Evolutionary conservation across 2,888 invertebrate genomes (phyloP), one percentile per base, ranked within the genome.

Genomic region (Dryobota labecula): DNA sequence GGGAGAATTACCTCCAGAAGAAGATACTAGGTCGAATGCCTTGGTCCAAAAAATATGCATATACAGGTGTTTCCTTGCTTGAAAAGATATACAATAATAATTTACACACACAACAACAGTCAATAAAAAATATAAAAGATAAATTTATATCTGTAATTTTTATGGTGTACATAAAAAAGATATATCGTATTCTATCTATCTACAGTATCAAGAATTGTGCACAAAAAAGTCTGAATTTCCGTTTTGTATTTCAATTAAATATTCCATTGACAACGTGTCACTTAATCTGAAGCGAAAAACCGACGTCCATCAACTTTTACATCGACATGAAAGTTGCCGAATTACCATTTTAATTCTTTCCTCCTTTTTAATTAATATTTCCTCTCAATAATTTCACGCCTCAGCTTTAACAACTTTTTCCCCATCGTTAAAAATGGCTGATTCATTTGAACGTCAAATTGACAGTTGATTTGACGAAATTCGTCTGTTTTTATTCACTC

Each of bases 341-440:
- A 73, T 73, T 77, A 72, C 62, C 74, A 72, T 76, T 80, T 78
- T 72, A 36, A 67, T 84, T 70, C 70, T 18, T 66, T 30, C 49
- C 60, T 24, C 33, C n/a, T 33, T 75, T 71, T 71, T 78, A 72
- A 81, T 79, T 76, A 80, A 76, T 67, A 67, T 70, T 64, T 78
- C 76, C 64, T 70, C 74, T 72, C 71, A 49, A 77, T 70, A 76
- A 78, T 73, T 80, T 76, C 45, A 38, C 68, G 76, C 61, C 66
- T 49, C 30, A 56, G 56, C 51, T 83, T 73, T 56, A 33, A 64
- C 30, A 73, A 71, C 60, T 83, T 84, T 65, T 65, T 76, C 60
- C 27, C 57, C 69, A 63, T 84, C 84, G 76, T 83, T 83, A 83
- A 72, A 84, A 74, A 65, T 69, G 49, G 57, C 66, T 45, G 67